Base-by-base conservation (phyloP, 1,140 invertebrate species). In the Pollicipes pollicipes region DNA sequence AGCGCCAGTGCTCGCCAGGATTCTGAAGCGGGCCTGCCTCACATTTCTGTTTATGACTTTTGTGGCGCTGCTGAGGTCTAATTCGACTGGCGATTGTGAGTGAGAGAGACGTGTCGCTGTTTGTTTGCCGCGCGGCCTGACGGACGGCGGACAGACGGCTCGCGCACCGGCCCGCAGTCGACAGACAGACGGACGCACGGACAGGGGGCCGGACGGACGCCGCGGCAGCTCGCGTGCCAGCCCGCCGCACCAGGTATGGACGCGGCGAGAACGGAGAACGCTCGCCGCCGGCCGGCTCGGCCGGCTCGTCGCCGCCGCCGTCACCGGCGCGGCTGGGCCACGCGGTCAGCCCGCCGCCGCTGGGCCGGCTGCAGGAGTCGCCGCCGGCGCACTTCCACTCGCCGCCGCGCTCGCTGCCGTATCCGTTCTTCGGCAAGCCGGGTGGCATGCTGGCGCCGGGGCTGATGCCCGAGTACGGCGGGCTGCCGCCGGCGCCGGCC, bases 11-110 rank as follows among this genome's bases (percentile, higher is more conserved):
- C 45, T 58, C 45, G 45, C 45, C 45, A 21, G 13, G 45, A 58
- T 58, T 58, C 45, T 58, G 45, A 58, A 58, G 45, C 45, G 45
- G 45, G 45, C 45, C 45, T 58, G 45, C 45, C 45, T 58, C 45
- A 58, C 45, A 58, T 58, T 58, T 58, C 45, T 58, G 45, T 58
- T 58, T 10, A 58, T 58, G 45, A 58, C 45, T 58, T 58, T 58
- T 58, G 45, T 58, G 45, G 45, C 45, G 45, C 45, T 58, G 45
- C 24, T 10, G 45, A 58, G 45, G 24, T 58, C 45, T 58, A 58
- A 58, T 58, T 58, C 45, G 45, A 58, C 45, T 58, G 45, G 45
- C 45, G 45, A 58, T 58, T 58, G 45, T 58, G 45, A 58, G 45
- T 58, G 45, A 58, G 45, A 58, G 45, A 58, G 45, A 58, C 45